These are phyloP conservation scores for Tridacna gigas DNA, from an alignment of 2,888 invertebrate genomes.

Conservation along the genomic window DNA sequence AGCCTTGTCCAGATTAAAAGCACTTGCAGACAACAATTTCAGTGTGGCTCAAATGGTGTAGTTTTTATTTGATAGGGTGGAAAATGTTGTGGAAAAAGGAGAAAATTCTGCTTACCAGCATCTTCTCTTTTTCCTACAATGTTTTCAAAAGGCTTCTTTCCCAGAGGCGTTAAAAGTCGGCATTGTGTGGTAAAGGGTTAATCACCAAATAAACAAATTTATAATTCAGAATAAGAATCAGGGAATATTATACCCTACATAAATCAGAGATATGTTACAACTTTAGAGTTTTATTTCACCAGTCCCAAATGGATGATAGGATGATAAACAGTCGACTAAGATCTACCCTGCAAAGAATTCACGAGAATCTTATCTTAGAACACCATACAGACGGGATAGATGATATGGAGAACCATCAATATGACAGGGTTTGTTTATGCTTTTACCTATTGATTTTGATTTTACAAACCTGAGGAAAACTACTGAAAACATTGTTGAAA, in stretches of 20 bases:
- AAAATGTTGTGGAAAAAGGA: background rate
- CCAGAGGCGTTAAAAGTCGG: background rate
- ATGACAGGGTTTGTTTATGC: constrained; percentile 33
- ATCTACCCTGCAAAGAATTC: constrained; percentile 91
- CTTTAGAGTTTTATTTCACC: background rate
- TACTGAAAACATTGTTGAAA: background rate
- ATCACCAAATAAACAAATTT: background rate
- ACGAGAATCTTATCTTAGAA: constrained; percentile 89
- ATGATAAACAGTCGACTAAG: constrained; percentile 89
- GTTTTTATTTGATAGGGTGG: too few relatives aligned
- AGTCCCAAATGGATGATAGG: constrained; percentile 80
- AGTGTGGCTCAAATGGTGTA: too few relatives aligned
- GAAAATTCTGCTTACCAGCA: background rate
- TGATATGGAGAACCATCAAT: constrained; percentile 17
- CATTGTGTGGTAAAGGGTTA: background rate
- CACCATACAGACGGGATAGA: constrained; percentile 44
- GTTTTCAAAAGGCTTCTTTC: background rate
- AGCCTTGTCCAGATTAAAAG: too few relatives aligned
- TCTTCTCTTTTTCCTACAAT: background rate
- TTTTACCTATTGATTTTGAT: background rate
- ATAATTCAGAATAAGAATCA: too few relatives aligned
- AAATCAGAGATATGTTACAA: too few relatives aligned
- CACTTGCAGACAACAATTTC: too few relatives aligned
- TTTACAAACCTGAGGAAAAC: background rate
- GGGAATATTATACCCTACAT: too few relatives aligned